Evolutionary conservation across 1,140 invertebrate genomes (phyloP), one percentile per base, ranked within the genome.

Genomic region (Coptotermes formosanus): DNA sequence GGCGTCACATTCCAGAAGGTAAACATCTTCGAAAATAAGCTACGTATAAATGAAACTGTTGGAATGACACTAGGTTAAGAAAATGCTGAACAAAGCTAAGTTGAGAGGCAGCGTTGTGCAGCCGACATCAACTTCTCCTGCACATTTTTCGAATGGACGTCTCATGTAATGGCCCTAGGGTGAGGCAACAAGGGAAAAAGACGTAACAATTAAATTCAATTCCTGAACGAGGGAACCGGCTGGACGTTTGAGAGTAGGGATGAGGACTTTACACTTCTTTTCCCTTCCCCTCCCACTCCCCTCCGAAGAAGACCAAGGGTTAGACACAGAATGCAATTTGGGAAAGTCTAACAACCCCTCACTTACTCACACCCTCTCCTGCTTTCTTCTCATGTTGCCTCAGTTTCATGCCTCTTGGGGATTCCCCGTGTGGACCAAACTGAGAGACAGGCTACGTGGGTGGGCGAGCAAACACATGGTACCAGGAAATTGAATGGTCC

Each of bases 181-280:
- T 75, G 64, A 75, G 25, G n/a, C 8, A 30, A 30, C 25, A 75
- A 75, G 64, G 64, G 64, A 75, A 30, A 8, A 75, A 75, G 64
- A 75, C 64, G 64, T 75, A 30, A 75, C 64, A 75, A 75, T 75
- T 75, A 75, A 75, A 75, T 75, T 75, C 64, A 75, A 75, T 75
- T 75, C 64, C 64, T 75, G n/a, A 30, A 75, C 64, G 64, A 16
- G n/a, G 25, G n/a, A 30, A 25, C 6, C 25, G 25, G n/a, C 25
- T 75, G 64, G 64, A 75, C 64, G n/a, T 30, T 30, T n/a, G 25
- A 75, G 64, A 75, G 64, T 30, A 75, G 25, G 25, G n/a, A 25
- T n/a, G n/a, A 8, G n/a, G 64, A 75, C 8, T 75, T 75, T 30
- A 75, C 64, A 75, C 64, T 30, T 75, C 14, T 75, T 30, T 75